Percentiles rank a stretch among this genome's conserved stretches.
phyloP scores from a whole-genome alignment of 1,140 invertebrate species.

The Yoshiicerus persimilis region DNA sequence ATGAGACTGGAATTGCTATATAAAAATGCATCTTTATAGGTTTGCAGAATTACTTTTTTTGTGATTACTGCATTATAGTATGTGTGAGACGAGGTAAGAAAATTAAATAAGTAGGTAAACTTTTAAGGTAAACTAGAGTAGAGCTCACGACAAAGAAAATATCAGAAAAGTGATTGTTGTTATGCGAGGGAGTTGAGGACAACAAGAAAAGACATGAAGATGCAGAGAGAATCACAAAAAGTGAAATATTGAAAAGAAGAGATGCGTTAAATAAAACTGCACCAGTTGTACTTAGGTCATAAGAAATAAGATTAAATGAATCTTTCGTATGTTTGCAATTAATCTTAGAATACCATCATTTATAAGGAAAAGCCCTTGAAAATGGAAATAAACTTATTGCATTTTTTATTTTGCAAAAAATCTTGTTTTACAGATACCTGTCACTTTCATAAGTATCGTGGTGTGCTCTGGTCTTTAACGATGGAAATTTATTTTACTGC shows the following conservation, averaged over 20 bases:
- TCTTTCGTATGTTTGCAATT: not conserved
- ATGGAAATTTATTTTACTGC: not conserved
- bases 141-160: not conserved
- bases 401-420: not conserved
- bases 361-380: not conserved
- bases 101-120: not conserved
- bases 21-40: not conserved
- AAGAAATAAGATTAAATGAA: not conserved
- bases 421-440: not conserved
- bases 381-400: not conserved
- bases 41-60: not conserved
- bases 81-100: not conserved
- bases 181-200: not conserved
- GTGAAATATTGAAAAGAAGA: not conserved
- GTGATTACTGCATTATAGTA: not conserved
- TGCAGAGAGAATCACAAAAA: not conserved
- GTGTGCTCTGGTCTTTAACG: not conserved
- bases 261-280: not conserved
- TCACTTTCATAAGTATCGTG: not conserved
- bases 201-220: not conserved
- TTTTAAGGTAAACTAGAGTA: not conserved
- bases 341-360: not conserved
- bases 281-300: not conserved
- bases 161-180: slow-evolving; percentile 3
- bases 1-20: not conserved